Conservation (phyloP, 2,888 invertebrate species). For the Oscheius sp. region DNA sequence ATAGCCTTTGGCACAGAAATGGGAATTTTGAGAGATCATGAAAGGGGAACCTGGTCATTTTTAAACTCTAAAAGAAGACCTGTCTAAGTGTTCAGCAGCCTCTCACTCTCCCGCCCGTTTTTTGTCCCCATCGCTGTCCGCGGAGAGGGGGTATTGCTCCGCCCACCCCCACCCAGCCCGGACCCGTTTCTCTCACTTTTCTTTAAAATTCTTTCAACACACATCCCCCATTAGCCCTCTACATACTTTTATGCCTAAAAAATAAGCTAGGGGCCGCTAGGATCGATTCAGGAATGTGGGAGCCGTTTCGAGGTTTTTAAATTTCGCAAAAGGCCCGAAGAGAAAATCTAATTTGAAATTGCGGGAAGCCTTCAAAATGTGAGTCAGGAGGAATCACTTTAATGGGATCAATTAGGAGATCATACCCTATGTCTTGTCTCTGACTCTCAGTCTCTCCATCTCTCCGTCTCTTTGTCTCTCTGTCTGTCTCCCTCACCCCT, state of each 20-base stretch:
- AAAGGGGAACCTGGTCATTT: too few species aligned
- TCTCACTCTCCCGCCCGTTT: too few species aligned
- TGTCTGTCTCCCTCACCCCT: neutral
- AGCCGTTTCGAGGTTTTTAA: neutral
- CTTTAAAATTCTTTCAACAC: neutral
- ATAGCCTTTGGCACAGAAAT: too few species aligned
- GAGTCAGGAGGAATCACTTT: too few species aligned
- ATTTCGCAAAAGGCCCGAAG: neutral
- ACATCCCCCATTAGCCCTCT: neutral
- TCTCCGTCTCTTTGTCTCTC: neutral
- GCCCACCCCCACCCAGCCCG: too few species aligned
- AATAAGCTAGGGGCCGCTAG: neutral
- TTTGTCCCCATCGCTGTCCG: too few species aligned
- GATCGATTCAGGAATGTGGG: neutral
- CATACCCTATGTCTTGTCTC: neutral
- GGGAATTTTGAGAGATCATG: too few species aligned
- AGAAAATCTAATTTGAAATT: constrained; percentile 24
- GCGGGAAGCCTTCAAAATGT: neutral
- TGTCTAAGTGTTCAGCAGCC: too few species aligned
- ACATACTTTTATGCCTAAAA: neutral
- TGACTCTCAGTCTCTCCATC: neutral
- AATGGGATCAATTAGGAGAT: too few species aligned
- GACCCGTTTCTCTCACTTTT: constrained; percentile 1
- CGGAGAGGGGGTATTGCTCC: too few species aligned
- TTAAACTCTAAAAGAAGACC: too few species aligned